Conservation (phyloP, 2,888 invertebrate genomes). For the Polydrusus pterygomalis region DNA sequence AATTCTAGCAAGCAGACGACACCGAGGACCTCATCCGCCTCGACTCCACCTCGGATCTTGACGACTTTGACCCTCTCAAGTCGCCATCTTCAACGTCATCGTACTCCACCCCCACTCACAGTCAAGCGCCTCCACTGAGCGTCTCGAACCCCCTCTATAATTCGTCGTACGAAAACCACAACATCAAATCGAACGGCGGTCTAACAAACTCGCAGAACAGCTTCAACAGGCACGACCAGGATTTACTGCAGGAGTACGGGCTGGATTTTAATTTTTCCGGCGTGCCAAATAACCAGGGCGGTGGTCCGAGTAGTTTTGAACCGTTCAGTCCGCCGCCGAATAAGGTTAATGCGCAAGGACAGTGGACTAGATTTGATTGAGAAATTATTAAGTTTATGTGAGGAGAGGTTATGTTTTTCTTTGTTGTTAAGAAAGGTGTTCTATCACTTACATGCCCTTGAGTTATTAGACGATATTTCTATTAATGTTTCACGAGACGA, state of each 20-base stretch:
- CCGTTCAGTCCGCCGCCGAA: conserved; percentile 64
- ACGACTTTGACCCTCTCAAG: conserved; percentile 81
- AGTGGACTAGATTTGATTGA: conserved; percentile 78
- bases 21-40: conserved; percentile 79
- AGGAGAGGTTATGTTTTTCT: not conserved
- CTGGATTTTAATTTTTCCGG: conserved; percentile 76
- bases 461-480: no score
- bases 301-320: conserved; percentile 64
- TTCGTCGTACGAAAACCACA: conserved; percentile 69
- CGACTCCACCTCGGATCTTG: conserved; percentile 79
- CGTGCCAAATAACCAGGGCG: conserved; percentile 51
- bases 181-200: conserved; percentile 71
- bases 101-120: conserved; percentile 61
- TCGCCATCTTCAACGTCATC: conserved; percentile 67
- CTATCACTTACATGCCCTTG: no score
- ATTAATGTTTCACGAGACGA: no score
- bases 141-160: conserved; percentile 73
- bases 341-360: conserved; percentile 73
- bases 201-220: conserved; percentile 3
- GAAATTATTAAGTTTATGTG: not conserved
- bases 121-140: conserved; percentile 71
- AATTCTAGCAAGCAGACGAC: conserved; percentile 69
- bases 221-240: conserved; percentile 74
- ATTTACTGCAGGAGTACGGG: conserved; percentile 83
- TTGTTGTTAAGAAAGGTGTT: not conserved